These are phyloP conservation scores for Lepidostoma basale DNA, from an alignment of 1,140 invertebrate species.

Conservation along the genomic window DNA sequence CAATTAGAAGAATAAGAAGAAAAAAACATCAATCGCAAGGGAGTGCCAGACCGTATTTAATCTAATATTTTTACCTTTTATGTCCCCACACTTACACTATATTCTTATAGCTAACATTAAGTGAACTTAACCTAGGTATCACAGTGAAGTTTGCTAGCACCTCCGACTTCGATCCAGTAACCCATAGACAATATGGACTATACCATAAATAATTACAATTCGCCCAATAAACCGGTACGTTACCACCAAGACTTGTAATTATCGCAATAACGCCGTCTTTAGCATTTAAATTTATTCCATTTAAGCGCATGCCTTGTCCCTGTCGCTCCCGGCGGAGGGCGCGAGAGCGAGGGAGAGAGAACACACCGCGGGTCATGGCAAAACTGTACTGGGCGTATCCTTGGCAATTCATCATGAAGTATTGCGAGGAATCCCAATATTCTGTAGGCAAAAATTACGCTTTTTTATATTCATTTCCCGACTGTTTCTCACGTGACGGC, in stretches of 20 bases:
- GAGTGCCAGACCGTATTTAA: too few species aligned
- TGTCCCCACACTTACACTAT: background rate
- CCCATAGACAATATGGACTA: background rate
- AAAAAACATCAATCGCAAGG: too few species aligned
- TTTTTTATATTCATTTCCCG: background rate
- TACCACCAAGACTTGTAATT: constrained; percentile 31
- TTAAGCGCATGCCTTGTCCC: constrained; percentile 10
- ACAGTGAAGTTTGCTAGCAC: too few species aligned
- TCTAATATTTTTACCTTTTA: background rate
- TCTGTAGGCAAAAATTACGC: too few species aligned
- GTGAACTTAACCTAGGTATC: too few species aligned
- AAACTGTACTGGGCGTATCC: constrained; percentile 44
- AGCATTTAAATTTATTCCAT: constrained; percentile 31
- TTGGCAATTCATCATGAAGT: constrained; percentile 41
- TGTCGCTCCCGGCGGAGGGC: background rate
- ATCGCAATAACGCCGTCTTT: constrained; percentile 41
- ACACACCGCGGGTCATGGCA: constrained; percentile 31
- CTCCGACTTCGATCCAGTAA: too few species aligned
- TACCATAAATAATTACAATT: constrained; percentile 6
- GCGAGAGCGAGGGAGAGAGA: constrained; percentile 3
- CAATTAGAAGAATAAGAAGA: too few species aligned
- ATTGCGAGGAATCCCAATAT: constrained; percentile 19
- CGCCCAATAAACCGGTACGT: constrained; percentile 40
- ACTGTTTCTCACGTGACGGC: too few species aligned
- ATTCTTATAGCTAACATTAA: background rate